Conservation (phyloP, 2,113 vertebrate genomes). For the Rostratula benghalensis region DNA sequence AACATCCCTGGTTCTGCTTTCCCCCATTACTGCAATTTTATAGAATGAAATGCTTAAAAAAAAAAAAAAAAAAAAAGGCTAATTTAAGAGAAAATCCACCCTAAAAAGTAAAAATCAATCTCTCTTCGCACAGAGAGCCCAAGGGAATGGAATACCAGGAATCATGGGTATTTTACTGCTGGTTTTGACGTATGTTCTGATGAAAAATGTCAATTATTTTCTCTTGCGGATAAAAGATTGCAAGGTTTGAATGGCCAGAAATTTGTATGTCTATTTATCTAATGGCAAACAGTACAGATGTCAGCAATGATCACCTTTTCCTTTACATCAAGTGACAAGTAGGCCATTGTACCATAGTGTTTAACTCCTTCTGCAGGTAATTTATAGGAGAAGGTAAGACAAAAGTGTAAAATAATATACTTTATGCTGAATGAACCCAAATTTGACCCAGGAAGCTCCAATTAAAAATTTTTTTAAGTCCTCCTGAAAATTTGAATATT, state of each 20-base stretch:
- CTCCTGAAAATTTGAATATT: neutral
- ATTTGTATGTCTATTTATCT: constrained; percentile 49
- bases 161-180: constrained; percentile 44
- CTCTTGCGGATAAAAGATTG: constrained; percentile 38
- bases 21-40: neutral
- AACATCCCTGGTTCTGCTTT: neutral
- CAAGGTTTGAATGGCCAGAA: neutral
- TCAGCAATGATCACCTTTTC: constrained; percentile 26
- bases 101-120: constrained; percentile 68
- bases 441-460: neutral
- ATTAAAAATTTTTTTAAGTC: neutral
- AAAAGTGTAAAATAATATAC: neutral
- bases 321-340: neutral
- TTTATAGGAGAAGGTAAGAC: neutral
- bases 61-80: neutral
- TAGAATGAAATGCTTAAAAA: constrained; percentile 10
- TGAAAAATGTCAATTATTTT: constrained; percentile 54
- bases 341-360: neutral
- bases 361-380: neutral
- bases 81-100: constrained; percentile 56
- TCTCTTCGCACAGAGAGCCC: neutral
- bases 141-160: neutral
- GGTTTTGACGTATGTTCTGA: constrained; percentile 57
- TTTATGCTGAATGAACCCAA: neutral
- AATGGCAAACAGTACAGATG: constrained; percentile 13